Percentiles rank a stretch among this genome's conserved stretches.
Evolutionary conservation across 2,113 vertebrate species (phyloP).

Genomic region (Lucifuga dentata): DNA sequence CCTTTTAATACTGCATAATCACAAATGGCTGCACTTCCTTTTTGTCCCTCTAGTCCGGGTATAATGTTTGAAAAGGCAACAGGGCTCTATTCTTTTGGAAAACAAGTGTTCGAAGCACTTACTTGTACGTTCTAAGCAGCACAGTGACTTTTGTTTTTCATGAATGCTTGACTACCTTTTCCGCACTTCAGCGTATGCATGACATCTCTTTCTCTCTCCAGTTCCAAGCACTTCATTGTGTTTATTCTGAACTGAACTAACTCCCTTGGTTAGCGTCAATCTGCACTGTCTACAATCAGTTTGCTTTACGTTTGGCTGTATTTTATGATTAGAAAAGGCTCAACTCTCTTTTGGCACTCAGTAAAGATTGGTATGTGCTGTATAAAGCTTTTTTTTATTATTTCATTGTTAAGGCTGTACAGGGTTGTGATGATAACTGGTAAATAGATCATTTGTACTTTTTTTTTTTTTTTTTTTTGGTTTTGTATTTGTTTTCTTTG

Average conservation of each 20-base stretch:
- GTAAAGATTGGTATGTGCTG: constrained; percentile 96
- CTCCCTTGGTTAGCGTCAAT: constrained; percentile 79
- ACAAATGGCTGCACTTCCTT: constrained; percentile 73
- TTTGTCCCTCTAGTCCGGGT: constrained; percentile 41
- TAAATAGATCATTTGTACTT: constrained; percentile 88
- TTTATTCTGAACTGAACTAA: constrained; percentile 72
- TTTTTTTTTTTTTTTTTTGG: constrained; percentile 81
- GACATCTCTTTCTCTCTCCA: constrained; percentile 78
- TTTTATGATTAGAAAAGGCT: constrained; percentile 87
- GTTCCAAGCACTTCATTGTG: constrained; percentile 80
- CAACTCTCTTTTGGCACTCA: constrained; percentile 85
- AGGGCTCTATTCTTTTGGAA: constrained; percentile 57
- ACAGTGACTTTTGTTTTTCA: constrained; percentile 68
- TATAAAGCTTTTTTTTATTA: constrained; percentile 98
- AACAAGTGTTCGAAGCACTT: constrained; percentile 80
- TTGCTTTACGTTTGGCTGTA: constrained; percentile 83
- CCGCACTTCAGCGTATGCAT: constrained; percentile 92
- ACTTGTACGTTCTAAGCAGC: constrained; percentile 77
- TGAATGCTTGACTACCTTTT: constrained; percentile 83
- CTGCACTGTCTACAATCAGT: constrained; percentile 87
- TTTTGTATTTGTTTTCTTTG: constrained; percentile 80
- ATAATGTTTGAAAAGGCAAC: constrained; percentile 59
- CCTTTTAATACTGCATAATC: constrained; percentile 74
- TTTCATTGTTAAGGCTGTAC: constrained; percentile 96
- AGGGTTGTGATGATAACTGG: constrained; percentile 99